Base-by-base conservation (phyloP, 2,113 vertebrate species). In the Sinocyclocheilus maitianheensis region DNA sequence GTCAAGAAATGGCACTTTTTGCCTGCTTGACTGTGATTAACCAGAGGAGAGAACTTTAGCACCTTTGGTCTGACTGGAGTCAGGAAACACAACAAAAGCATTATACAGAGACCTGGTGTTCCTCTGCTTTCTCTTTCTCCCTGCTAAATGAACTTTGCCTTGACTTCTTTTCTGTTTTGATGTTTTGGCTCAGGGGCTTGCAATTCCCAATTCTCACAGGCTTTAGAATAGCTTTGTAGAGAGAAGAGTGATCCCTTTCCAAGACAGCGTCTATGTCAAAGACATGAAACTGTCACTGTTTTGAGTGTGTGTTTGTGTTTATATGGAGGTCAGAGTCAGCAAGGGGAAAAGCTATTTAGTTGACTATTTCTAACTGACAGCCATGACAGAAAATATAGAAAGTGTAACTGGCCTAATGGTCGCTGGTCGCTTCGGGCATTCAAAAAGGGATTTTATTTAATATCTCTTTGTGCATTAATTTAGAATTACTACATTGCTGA, bases 131-230 rank as follows among this genome's bases (percentile, higher is more conserved):
- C 26, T 37, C 2, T 62, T 77, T 81, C 62, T 81, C 80, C 4
- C 13, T 65, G 40, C 20, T 48, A 55, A 24, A 71, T 78, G 77
- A 80, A 84, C 82, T 81, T 80, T 79, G 67, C 77, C 75, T 81
- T 20, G 65, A 63, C 77, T 82, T 86, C 37, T 75, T 55, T n/a
- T 48, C n/a, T 20, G 30, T 86, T 86, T 46, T 82, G 82, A 78
- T 62, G 77, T 81, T 86, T 60, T 81, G 58, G 67, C 77, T 86
- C 53, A 67, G 37, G 76, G 69, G 82, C 48, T 74, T 60, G 69
- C 82, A 84, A 75, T 84, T 84, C 82, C 82, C 82, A 84, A 84
- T 75, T 60, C 82, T 74, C 82, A 24, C 51, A 74, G 82, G 82
- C 67, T 74, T 84, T 74, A 72, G 20, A 84, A 72, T 24, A 58